Conservation (phyloP, 2,113 vertebrate species). For the Psittacara wagleri region DNA sequence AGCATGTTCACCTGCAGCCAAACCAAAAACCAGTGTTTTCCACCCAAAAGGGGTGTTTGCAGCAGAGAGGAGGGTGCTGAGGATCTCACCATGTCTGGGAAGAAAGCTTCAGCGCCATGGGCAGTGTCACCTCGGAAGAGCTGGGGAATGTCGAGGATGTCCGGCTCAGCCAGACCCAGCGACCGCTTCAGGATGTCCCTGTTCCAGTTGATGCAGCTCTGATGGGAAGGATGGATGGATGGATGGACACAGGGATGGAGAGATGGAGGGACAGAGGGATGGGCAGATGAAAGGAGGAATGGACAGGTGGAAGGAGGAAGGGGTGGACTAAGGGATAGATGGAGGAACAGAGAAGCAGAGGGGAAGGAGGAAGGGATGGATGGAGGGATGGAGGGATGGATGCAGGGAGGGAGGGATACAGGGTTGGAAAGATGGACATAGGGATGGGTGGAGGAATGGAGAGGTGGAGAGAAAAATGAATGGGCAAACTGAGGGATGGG, state of each 20-base stretch:
- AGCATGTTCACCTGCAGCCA: constrained; percentile 90
- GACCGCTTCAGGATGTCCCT: constrained; percentile 81
- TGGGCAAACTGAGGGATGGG: too few species aligned
- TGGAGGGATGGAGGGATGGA: too few species aligned
- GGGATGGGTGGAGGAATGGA: too few species aligned
- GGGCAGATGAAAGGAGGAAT: too few species aligned
- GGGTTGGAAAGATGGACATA: not conserved
- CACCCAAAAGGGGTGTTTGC: not conserved
- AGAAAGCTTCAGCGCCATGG: constrained; percentile 79
- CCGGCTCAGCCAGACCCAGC: constrained; percentile 79
- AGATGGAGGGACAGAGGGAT: fast-evolving
- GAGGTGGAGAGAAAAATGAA: too few species aligned
- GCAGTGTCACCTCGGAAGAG: constrained; percentile 72
- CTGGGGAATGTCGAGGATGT: constrained; percentile 89
- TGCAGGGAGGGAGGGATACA: fast-evolving
- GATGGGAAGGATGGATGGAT: not conserved
- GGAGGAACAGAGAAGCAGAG: too few species aligned
- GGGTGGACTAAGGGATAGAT: too few species aligned
- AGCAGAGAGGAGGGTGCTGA: not conserved
- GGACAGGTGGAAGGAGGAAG: not conserved
- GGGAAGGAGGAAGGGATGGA: too few species aligned
- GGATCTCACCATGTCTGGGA: constrained; percentile 84
- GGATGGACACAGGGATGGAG: fast-evolving
- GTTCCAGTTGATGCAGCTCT: constrained; percentile 90
- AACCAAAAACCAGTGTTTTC: not conserved